Evolutionary conservation across 2,888 invertebrate species (phyloP).

Genomic region (Galerucella calmariensis): DNA sequence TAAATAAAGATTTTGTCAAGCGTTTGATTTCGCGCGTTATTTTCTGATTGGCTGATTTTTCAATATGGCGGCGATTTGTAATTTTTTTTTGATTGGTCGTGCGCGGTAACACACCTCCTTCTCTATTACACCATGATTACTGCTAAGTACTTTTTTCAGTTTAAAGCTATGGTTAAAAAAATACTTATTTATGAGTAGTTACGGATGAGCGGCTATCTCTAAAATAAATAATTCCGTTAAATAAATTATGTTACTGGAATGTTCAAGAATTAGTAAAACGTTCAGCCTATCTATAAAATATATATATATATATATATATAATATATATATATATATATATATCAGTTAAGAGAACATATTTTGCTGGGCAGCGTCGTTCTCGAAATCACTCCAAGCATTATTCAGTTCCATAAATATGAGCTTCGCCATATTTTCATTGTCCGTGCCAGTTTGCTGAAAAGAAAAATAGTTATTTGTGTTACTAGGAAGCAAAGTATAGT

Average conservation of each 20-base stretch:
- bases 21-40: too few relatives aligned
- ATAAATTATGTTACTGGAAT: constrained; percentile 47
- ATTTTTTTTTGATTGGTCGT: too few relatives aligned
- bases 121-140: too few relatives aligned
- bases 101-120: too few relatives aligned
- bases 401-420: constrained; percentile 98
- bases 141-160: constrained; percentile 20
- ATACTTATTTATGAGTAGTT: constrained; percentile 32
- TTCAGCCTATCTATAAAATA: constrained; percentile 23
- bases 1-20: too few relatives aligned
- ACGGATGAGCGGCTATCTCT: constrained; percentile 28
- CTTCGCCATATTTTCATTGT: constrained; percentile 93
- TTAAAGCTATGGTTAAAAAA: constrained; percentile 38
- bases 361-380: constrained; percentile 81
- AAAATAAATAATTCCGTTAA: constrained; percentile 44
- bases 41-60: too few relatives aligned
- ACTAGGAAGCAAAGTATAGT: constrained; percentile 19
- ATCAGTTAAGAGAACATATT: constrained; percentile 70
- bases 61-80: too few relatives aligned
- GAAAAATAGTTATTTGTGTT: constrained; percentile 2
- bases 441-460: constrained; percentile 88
- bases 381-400: constrained; percentile 98
- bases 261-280: constrained; percentile 43
- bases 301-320: constrained; percentile 3
- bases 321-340: constrained; percentile 10